These are phyloP conservation scores for Anoplius nigerrimus DNA, from an alignment of 2,888 invertebrate species.

Conservation along the genomic window DNA sequence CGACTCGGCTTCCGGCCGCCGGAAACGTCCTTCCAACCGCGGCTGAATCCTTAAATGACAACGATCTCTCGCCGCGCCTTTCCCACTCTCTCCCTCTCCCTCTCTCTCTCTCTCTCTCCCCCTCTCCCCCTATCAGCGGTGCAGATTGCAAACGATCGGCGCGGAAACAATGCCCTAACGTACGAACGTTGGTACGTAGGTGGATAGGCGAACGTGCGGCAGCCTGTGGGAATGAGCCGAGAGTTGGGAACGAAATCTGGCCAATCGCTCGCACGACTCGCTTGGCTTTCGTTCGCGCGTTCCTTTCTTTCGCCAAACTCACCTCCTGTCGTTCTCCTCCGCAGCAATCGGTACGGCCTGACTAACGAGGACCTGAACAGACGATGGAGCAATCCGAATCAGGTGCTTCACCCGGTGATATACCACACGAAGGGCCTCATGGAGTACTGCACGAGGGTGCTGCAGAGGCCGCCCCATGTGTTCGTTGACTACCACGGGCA, in stretches of 20 bases:
- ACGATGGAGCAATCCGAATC: constrained; percentile 87
- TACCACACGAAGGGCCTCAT: constrained; percentile 86
- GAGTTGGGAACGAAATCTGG: too few relatives aligned
- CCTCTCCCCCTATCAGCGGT: constrained; percentile 20
- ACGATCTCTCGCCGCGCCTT: constrained; percentile 41
- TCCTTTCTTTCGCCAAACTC: too few relatives aligned
- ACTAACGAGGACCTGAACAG: constrained; percentile 91
- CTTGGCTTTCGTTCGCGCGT: background rate
- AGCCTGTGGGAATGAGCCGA: too few relatives aligned
- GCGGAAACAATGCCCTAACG: too few relatives aligned
- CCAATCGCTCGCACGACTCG: background rate
- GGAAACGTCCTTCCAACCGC: constrained; percentile 71
- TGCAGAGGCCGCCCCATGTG: constrained; percentile 79
- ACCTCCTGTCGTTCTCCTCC: constrained; percentile 10
- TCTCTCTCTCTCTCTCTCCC: constrained; percentile 8
- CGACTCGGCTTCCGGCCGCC: constrained; percentile 67
- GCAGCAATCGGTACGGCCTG: constrained; percentile 88
- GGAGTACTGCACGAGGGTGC: constrained; percentile 79
- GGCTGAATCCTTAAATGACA: constrained; percentile 69
- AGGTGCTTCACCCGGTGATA: constrained; percentile 86
- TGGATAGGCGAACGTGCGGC: too few relatives aligned
- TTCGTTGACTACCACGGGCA: constrained; percentile 90
- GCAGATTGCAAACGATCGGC: constrained; percentile 6
- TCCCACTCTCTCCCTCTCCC: constrained; percentile 25
- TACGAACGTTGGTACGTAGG: too few relatives aligned